Base-by-base conservation (phyloP, 92 coral and sea anemone genomes). In the Porites divaricata region DNA sequence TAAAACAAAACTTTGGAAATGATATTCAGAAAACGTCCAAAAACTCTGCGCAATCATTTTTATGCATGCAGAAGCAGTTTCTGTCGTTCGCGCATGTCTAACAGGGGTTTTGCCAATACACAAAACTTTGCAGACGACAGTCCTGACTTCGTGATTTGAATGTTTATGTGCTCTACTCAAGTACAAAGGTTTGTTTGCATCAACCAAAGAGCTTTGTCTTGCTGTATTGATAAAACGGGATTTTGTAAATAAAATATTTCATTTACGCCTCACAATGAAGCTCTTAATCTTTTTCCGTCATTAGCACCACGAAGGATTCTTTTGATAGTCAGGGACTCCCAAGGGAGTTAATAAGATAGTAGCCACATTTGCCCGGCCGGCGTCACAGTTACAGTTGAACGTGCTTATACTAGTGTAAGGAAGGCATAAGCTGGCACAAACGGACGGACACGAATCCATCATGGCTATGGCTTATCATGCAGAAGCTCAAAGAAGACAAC, bases 401-500 rank as follows among this genome's bases (percentile, higher is more conserved):
- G 45, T 23, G 59, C 1, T 10, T 45, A 35, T 26, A 15, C n/a
- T 1, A 8, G 11, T 7, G 9, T 1, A n/a, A 12, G 64, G 35
- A n/a, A n/a, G n/a, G n/a, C n/a, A n/a, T n/a, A n/a, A n/a, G n/a
- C n/a, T n/a, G n/a, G n/a, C n/a, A n/a, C n/a, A n/a, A n/a, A n/a
- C n/a, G n/a, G n/a, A n/a, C n/a, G n/a, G n/a, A n/a, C 1, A 51
- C 11, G 0, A 25, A 6, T 23, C 15, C 12, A 81, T 48, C 48
- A 81, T 81, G 78, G 21, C 67, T 28, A 59, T 41, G 9, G 96
- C 99, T 21, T 96, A 86, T 89, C 99, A 96, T 78, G 22, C 82
- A 77, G 99, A 96, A 62, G 96, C 98, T 14, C 93, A 94, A 75
- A 88, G 99, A 75, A 87, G 78, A 41, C 98, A 94, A 56, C 90